Evolutionary conservation across 2,888 invertebrate genomes (phyloP), one percentile per base, ranked within the genome.

Genomic region (Lampropteryx suffumata): DNA sequence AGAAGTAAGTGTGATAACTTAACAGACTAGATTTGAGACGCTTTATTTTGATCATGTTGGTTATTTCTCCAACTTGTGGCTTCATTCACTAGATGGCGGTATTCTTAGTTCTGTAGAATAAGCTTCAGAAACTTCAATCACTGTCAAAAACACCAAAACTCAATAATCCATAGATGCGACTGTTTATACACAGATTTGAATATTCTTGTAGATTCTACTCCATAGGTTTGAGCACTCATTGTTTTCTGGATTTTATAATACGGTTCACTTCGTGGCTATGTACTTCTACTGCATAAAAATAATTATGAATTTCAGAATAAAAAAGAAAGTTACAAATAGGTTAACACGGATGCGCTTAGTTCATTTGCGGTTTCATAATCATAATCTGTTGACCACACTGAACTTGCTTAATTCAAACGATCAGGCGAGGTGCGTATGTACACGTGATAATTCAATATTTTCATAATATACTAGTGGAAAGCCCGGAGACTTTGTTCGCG

Each of bases 81-180:
- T 9, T 26, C 10, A 5, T n/a, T 27, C 35, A 11, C n/a, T 10
- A 52, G 52, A 48, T 50, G 44, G 40, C 40, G 40, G 14, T 45
- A 0, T 28, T 42, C n/a, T 24, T 2, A 52, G 37, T 37, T 35
- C 28, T n/a, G n/a, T n/a, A n/a, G n/a, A n/a, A n/a, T n/a, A n/a
- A n/a, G n/a, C n/a, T n/a, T 6, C 17, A 4, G 2, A 4, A 17
- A 14, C 10, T 35, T 34, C 1, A 10, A 47, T 47, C 40, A 40
- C 43, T 72, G 78, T 81, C 80, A 81, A 64, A 79, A 78, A 65
- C 65, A 64, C 42, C 68, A 68, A 53, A 67, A 65, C 60, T 72
- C 74, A 45, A 75, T 69, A 55, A 75, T 82, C 78, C 77, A 77
- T 52, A 73, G 64, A 44, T 76, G 73, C 0, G 69, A 67, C 50